phyloP scores from a whole-genome alignment of 2,797 vertebrate genomes.

The Crypturellus tataupa region DNA sequence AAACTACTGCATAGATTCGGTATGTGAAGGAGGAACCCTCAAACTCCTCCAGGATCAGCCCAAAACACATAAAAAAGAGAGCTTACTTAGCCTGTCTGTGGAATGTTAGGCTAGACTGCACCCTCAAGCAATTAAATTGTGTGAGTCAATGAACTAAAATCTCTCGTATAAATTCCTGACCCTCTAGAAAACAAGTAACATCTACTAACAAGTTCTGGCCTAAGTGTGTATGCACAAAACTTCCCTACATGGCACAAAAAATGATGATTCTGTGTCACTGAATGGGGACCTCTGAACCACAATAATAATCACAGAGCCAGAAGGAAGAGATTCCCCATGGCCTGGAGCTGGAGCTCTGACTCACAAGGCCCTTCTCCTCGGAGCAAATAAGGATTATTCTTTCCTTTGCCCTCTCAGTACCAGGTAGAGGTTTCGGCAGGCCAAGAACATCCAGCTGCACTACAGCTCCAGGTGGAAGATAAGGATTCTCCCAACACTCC shows the following conservation, averaged over 20 bases:
- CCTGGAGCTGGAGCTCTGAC: background rate
- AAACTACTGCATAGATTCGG: no score
- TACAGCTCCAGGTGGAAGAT: conserved; percentile 82
- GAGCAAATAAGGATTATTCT: background rate
- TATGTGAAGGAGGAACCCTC: background rate
- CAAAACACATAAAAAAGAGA: background rate
- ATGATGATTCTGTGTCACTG: background rate
- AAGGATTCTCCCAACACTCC: conserved; percentile 78
- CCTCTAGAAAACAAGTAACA: background rate
- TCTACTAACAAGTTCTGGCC: background rate
- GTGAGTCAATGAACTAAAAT: background rate
- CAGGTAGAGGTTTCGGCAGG: conserved; percentile 69
- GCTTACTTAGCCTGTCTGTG: background rate
- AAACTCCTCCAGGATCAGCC: background rate
- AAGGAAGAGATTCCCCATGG: background rate
- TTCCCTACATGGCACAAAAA: background rate
- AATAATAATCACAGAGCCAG: rapidly evolving
- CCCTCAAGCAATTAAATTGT: background rate
- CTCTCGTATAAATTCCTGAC: background rate
- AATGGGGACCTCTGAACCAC: background rate
- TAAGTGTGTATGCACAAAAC: no score
- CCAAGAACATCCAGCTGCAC: background rate
- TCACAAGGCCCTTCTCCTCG: background rate
- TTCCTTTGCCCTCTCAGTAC: conserved; percentile 32
- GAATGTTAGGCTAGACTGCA: background rate